A percentile compares a stretch with the other conserved stretches of the same genome.
phyloP scores from a whole-genome alignment of 2,113 vertebrate genomes.

The Periophthalmodon schlosseri region DNA sequence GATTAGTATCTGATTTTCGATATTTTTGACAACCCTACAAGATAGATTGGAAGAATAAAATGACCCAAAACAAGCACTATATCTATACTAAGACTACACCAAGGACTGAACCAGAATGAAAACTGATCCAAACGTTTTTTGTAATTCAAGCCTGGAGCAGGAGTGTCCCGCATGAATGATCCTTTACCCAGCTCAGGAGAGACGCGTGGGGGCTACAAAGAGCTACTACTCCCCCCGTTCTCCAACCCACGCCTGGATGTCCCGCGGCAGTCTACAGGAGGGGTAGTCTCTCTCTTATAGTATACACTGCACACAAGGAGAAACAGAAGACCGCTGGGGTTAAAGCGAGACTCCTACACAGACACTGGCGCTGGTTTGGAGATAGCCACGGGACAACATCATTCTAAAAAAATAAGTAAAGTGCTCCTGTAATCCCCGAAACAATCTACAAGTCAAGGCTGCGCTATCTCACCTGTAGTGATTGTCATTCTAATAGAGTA shows the following conservation, averaged over 20 bases:
- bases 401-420: neutral
- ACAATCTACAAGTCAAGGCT: neutral
- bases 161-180: neutral
- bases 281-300: neutral
- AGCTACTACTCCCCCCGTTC: neutral
- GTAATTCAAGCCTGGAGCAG: neutral
- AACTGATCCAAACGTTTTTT: neutral
- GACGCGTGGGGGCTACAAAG: constrained; percentile 5
- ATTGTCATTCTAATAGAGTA: neutral
- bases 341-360: neutral
- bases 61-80: neutral
- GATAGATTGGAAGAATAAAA: no score
- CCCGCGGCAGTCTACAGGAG: neutral
- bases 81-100: neutral
- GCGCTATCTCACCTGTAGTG: neutral
- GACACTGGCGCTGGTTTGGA: neutral
- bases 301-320: neutral
- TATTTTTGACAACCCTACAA: no score
- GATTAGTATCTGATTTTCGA: no score
- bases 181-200: neutral
- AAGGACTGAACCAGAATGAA: neutral
- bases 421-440: neutral
- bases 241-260: neutral
- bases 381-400: neutral
- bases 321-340: neutral